Evolutionary conservation across 2,113 vertebrate genomes (phyloP), one percentile per base, ranked within the genome.

Genomic region (Riparia riparia): DNA sequence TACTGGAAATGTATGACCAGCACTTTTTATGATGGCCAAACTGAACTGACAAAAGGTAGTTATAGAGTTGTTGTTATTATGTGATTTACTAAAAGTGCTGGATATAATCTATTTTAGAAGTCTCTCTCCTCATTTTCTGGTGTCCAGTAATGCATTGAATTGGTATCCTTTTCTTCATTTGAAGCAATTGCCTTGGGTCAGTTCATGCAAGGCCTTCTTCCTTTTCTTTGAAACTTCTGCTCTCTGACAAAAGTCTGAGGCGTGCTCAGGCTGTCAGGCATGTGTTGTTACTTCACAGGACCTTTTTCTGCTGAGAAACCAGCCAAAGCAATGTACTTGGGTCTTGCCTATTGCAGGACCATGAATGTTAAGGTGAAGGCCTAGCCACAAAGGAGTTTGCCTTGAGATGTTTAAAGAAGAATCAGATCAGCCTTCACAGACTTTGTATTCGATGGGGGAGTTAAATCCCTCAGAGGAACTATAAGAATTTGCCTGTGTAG

Each of bases 201-300:
- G 49, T 60, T 25, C 29, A 10, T 29, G 39, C 50, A 78, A 72
- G 21, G n/a, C 25, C 10, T 39, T 45, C 64, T 70, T 76, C 60
- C 37, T 91, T 72, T 65, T 39, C 50, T 60, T 82, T 74, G 14
- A 37, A 81, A 71, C 47, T n/a, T 50, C n/a, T 86, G 72, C 41
- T 32, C 49, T 82, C 77, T 78, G 72, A 31, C 42, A 32, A 50
- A 81, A 56, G 34, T 78, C 34, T 78, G 26, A n/a, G 34, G 29
- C 51, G 74, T 63, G 41, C 49, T 85, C 82, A 79, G 61, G 8
- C 61, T 54, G 42, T 51, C 68, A 53, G 26, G 41, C 31, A 72
- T 0, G 0, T 1, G 2, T 10, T 24, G 16, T 32, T 58, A 61
- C 56, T 58, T n/a, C 15, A 0, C n/a, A 78, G 54, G 20, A 11